A percentile compares a stretch with the other conserved stretches of the same genome.
Conservation (phyloP, 2,113 vertebrate species). For the Tupaia chinensis region DNA sequence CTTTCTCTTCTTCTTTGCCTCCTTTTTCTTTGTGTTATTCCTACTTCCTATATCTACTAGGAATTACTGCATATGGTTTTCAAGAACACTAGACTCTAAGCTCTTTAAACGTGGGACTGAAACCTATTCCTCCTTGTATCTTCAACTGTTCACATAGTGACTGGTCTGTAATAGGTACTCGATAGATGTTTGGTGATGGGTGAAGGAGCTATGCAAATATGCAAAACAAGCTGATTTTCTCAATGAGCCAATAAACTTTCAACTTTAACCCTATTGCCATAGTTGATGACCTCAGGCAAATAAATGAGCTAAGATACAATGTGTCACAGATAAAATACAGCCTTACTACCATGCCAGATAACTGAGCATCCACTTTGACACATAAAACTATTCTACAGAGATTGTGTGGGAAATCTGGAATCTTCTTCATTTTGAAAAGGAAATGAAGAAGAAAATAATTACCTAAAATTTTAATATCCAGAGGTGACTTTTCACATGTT, state of each 20-base stretch:
- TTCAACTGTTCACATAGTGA: not conserved
- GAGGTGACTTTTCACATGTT: not conserved
- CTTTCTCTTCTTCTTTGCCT: accelerated
- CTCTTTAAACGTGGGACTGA: not conserved
- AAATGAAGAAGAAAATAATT: conserved; percentile 2
- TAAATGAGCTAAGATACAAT: not conserved
- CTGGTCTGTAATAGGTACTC: not conserved
- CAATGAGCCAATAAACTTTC: not conserved
- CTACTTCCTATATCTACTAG: not conserved
- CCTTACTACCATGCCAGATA: not conserved
- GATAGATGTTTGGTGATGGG: not conserved
- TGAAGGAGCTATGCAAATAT: not conserved
- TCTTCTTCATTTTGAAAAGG: not conserved
- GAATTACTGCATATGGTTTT: not conserved
- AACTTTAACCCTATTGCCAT: conserved; percentile 1
- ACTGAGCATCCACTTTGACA: not conserved
- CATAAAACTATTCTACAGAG: not conserved
- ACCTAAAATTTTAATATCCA: not conserved
- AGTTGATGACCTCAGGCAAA: not conserved
- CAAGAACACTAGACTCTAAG: not conserved
- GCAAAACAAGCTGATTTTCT: conserved; percentile 29
- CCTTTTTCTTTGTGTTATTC: not conserved
- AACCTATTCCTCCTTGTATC: not conserved
- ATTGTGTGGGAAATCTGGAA: not conserved
- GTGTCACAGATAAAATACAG: not conserved